Conservation (phyloP, 2,113 vertebrate genomes). For the Odocoileus hemionus region DNA sequence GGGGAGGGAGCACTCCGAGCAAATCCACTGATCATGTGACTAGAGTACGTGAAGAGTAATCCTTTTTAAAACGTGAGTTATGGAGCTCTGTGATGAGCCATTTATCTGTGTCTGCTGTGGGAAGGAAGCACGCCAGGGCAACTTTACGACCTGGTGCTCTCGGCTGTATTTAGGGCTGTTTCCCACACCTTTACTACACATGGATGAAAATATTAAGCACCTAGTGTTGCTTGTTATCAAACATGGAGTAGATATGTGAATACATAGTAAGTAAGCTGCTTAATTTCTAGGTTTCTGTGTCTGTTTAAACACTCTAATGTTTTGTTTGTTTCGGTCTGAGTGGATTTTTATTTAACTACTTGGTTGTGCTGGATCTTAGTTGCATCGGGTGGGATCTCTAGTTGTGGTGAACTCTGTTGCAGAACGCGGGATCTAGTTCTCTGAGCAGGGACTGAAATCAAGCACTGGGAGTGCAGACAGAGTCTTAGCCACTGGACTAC, state of each 20-base stretch:
- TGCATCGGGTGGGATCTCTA: not conserved
- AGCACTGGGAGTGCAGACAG: not conserved
- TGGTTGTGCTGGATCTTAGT: not conserved
- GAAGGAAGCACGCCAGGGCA: not conserved
- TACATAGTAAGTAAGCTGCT: not conserved
- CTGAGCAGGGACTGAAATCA: not conserved
- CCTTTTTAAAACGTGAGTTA: conserved; percentile 12
- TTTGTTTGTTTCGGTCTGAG: not conserved
- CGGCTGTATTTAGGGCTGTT: not conserved
- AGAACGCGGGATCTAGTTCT: not conserved
- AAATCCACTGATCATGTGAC: conserved; percentile 46
- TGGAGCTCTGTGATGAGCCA: not conserved
- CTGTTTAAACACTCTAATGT: not conserved
- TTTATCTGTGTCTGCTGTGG: conserved; percentile 40
- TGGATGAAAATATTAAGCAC: not conserved
- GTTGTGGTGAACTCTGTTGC: not conserved
- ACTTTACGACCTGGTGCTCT: not conserved
- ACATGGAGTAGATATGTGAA: not conserved
- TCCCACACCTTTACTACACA: not conserved
- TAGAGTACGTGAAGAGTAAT: conserved; percentile 32
- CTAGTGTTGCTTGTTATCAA: not conserved
- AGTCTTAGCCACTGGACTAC: not conserved
- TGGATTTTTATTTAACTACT: not conserved
- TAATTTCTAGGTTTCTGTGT: not conserved
- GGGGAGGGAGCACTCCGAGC: not conserved